A percentile compares a stretch with the other conserved stretches of the same genome.
Conservation (phyloP, 1,140 invertebrate genomes). For the Phymorhynchus buccinoides region DNA sequence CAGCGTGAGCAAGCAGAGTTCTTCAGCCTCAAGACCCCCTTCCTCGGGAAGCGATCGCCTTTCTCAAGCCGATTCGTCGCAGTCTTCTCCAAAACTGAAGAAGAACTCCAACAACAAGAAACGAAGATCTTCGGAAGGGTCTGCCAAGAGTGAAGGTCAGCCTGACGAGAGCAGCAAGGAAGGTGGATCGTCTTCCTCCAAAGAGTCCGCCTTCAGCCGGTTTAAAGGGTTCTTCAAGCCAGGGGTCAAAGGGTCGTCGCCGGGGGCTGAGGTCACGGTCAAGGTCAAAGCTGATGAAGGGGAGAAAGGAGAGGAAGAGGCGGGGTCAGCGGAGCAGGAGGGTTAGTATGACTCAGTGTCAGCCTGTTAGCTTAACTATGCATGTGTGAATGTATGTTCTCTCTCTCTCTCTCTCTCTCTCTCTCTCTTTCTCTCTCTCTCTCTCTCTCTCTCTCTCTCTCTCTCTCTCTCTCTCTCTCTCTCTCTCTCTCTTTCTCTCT, state of each 20-base stretch:
- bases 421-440: neutral
- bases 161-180: neutral
- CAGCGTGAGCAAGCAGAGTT: neutral
- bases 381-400: too few species aligned
- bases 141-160: neutral
- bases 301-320: neutral
- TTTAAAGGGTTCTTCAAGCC: neutral
- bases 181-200: neutral
- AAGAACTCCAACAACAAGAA: neutral
- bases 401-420: too few species aligned
- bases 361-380: too few species aligned
- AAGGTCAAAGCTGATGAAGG: neutral
- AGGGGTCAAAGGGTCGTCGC: neutral
- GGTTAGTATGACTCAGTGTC: too few species aligned
- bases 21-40: neutral
- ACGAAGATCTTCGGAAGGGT: neutral
- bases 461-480: neutral
- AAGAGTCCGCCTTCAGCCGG: neutral
- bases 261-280: neutral
- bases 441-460: neutral
- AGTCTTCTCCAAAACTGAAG: neutral
- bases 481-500: neutral
- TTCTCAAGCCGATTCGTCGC: neutral
- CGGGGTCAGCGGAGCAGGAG: neutral
- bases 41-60: neutral